These are phyloP conservation scores for Ceratina calcarata DNA, from an alignment of 1,140 invertebrate species.

Conservation along the genomic window DNA sequence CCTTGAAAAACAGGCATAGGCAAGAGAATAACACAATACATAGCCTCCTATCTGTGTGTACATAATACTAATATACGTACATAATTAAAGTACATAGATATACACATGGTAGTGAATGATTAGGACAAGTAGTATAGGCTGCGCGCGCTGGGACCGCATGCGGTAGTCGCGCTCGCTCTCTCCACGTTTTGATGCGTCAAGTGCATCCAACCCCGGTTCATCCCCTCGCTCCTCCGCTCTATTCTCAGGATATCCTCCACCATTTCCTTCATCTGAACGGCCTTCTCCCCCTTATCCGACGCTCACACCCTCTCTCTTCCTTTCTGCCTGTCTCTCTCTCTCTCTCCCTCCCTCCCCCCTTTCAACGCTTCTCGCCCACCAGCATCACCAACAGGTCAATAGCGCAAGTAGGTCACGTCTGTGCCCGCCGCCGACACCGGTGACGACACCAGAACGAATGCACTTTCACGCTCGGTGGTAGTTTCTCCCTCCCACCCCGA, in stretches of 20 bases:
- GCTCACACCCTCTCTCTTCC: slow-evolving; percentile 27
- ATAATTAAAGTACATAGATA: slow-evolving; percentile 2
- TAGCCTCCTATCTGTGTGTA: too few species aligned
- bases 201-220: slow-evolving; percentile 61
- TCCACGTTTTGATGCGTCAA: slow-evolving; percentile 73
- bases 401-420: slow-evolving; percentile 73
- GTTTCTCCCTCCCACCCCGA: background rate
- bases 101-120: slow-evolving; percentile 37
- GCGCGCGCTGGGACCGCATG: slow-evolving; percentile 74
- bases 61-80: too few species aligned
- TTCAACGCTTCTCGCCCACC: slow-evolving; percentile 57
- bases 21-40: too few species aligned
- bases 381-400: slow-evolving; percentile 72
- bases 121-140: slow-evolving; percentile 65
- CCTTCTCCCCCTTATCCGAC: slow-evolving; percentile 44
- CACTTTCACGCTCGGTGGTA: slow-evolving; percentile 56
- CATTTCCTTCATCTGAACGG: slow-evolving; percentile 59
- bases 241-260: slow-evolving; percentile 45
- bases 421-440: slow-evolving; percentile 56
- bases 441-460: slow-evolving; percentile 51
- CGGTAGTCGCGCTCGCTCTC: slow-evolving; percentile 69
- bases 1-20: too few species aligned
- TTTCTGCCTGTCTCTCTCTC: background rate
- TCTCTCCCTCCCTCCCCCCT: slow-evolving; percentile 22
- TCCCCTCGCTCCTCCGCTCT: slow-evolving; percentile 26